phyloP scores from a whole-genome alignment of 2,113 vertebrate genomes.

The Phalacrocorax brasilianus region DNA sequence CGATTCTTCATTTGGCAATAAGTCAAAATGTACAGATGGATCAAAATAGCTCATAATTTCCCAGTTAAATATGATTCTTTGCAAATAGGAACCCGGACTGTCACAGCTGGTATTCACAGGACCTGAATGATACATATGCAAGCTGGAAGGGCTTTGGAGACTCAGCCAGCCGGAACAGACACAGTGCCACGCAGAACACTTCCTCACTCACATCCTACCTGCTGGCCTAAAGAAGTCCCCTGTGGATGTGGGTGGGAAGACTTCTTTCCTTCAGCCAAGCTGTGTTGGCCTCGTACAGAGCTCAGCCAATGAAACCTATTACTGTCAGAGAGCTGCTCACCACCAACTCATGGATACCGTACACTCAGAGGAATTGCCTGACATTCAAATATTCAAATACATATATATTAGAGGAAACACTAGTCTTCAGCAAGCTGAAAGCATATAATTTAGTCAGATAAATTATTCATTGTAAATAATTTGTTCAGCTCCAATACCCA shows the following conservation, averaged over 20 bases:
- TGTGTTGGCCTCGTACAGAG: background rate
- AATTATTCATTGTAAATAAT: slow-evolving; percentile 43
- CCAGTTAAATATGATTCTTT: slow-evolving; percentile 14
- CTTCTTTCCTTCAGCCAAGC: background rate
- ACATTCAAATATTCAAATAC: background rate
- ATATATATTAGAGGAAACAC: background rate
- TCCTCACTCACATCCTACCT: background rate
- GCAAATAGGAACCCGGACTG: background rate
- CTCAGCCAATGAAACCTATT: background rate
- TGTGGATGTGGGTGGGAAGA: background rate
- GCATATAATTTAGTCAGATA: slow-evolving; percentile 9
- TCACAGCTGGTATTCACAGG: slow-evolving; percentile 11
- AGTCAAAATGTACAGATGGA: background rate
- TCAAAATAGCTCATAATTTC: slow-evolving; percentile 17
- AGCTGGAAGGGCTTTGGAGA: background rate
- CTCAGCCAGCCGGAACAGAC: background rate
- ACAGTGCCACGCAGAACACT: accelerated
- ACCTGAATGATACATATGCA: slow-evolving; percentile 36
- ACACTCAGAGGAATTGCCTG: background rate
- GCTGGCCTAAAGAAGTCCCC: background rate
- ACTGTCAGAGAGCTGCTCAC: background rate
- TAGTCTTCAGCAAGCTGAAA: slow-evolving; percentile 3
- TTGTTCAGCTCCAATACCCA: background rate
- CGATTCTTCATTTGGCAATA: background rate
- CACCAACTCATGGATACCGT: background rate